A percentile compares a stretch with the other conserved stretches of the same genome.
Conservation (phyloP, 2,888 invertebrate genomes). For the Argyresthia goedartella region DNA sequence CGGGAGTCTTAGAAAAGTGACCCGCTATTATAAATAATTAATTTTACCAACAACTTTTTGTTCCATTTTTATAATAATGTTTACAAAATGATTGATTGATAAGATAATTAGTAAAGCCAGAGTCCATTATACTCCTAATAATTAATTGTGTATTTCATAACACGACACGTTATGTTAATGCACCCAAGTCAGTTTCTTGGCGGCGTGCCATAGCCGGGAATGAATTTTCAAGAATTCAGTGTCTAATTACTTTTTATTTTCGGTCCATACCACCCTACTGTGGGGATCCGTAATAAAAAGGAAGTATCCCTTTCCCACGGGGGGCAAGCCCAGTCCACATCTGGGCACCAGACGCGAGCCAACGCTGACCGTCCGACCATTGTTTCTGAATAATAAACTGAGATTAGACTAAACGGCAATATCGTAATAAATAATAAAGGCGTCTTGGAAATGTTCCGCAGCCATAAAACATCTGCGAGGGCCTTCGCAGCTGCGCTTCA, state of each 20-base stretch:
- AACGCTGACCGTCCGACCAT: constrained; percentile 56
- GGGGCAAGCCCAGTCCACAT: constrained; percentile 29
- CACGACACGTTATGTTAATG: no score
- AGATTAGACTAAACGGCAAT: constrained; percentile 68
- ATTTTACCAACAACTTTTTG: no score
- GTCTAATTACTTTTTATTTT: neutral
- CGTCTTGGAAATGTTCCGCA: constrained; percentile 62
- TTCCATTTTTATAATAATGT: no score
- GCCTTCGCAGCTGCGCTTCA: constrained; percentile 57
- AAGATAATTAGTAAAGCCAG: no score
- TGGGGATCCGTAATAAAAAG: neutral
- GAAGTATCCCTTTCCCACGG: constrained; percentile 43
- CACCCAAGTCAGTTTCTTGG: neutral
- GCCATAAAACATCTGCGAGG: constrained; percentile 67
- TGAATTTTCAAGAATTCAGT: neutral
- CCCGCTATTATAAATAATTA: no score
- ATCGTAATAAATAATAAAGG: constrained; percentile 65
- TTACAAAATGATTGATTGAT: no score
- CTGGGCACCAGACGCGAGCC: constrained; percentile 49
- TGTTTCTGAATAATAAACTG: constrained; percentile 62
- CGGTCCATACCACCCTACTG: neutral
- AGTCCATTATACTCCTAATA: no score
- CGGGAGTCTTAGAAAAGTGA: no score
- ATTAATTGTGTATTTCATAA: no score
- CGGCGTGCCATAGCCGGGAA: neutral